phyloP scores from a whole-genome alignment of 2,888 invertebrate genomes.

The Baronia brevicornis region DNA sequence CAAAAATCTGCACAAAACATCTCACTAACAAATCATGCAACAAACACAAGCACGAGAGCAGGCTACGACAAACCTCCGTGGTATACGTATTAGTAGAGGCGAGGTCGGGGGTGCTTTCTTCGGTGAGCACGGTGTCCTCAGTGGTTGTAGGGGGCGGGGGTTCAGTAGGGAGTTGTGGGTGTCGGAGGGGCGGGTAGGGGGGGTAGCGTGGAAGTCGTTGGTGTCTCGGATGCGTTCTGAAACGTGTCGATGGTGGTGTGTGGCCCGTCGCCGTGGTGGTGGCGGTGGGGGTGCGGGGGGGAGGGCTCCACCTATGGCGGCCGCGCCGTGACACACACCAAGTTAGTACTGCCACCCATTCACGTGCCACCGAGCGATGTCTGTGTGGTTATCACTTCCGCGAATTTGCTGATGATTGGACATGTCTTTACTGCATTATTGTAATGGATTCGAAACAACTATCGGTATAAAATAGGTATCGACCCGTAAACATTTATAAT shows the following conservation, averaged over 20 bases:
- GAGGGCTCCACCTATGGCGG: conserved; percentile 38
- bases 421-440: conserved; percentile 4
- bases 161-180: no score
- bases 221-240: conserved; percentile 62
- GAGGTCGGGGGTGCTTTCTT: conserved; percentile 53
- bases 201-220: no score
- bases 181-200: conserved; percentile 30
- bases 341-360: conserved; percentile 63
- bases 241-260: conserved; percentile 65
- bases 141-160: conserved; percentile 31
- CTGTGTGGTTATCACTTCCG: conserved; percentile 43
- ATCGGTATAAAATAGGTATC: background rate
- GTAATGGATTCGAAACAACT: background rate
- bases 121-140: conserved; percentile 31
- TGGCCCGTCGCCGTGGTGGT: conserved; percentile 65
- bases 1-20: conserved; percentile 15
- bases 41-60: conserved; percentile 34
- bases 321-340: conserved; percentile 58
- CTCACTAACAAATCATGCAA: conserved; percentile 24
- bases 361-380: conserved; percentile 31
- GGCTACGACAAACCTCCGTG: conserved; percentile 70
- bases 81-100: conserved; percentile 61
- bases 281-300: conserved; percentile 59
- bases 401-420: conserved; percentile 1
- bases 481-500: no score